phyloP scores from a whole-genome alignment of 1,140 invertebrate species.

The Bicyclus anynana region DNA sequence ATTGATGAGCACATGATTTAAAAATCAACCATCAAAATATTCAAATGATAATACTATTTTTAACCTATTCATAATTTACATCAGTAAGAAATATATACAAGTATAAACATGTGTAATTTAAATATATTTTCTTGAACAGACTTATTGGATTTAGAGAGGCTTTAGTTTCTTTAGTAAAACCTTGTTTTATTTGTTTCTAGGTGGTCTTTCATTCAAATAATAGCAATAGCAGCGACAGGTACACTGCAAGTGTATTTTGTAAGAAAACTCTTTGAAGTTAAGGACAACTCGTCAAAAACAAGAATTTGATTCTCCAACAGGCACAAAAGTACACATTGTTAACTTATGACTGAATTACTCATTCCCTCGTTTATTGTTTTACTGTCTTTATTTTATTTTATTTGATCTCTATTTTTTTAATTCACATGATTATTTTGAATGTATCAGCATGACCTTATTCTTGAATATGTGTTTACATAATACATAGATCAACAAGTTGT shows the following conservation, averaged over 20 bases:
- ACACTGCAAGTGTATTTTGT: slow-evolving; percentile 92
- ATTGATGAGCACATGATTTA: no score
- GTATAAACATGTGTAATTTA: no score
- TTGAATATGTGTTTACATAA: neutral
- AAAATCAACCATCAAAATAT: no score
- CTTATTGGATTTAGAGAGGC: no score
- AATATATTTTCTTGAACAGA: no score
- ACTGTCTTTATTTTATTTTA: neutral
- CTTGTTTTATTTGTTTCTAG: slow-evolving; percentile 35
- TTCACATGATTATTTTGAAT: neutral
- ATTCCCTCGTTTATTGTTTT: slow-evolving; percentile 17
- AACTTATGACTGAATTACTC: slow-evolving; percentile 21
- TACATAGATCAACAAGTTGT: neutral
- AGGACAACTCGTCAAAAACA: slow-evolving; percentile 80
- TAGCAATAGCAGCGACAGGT: slow-evolving; percentile 87
- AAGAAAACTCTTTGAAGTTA: slow-evolving; percentile 90
- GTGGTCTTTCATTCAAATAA: slow-evolving; percentile 92
- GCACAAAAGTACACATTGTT: slow-evolving; percentile 1
- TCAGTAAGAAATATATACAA: no score
- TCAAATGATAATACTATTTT: no score
- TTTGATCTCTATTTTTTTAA: slow-evolving; percentile 14
- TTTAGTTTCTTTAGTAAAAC: no score
- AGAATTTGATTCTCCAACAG: slow-evolving; percentile 65
- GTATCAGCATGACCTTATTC: neutral
- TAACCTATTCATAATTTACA: no score